phyloP scores from a whole-genome alignment of 2,797 vertebrate genomes.

The Taeniopygia guttata region DNA sequence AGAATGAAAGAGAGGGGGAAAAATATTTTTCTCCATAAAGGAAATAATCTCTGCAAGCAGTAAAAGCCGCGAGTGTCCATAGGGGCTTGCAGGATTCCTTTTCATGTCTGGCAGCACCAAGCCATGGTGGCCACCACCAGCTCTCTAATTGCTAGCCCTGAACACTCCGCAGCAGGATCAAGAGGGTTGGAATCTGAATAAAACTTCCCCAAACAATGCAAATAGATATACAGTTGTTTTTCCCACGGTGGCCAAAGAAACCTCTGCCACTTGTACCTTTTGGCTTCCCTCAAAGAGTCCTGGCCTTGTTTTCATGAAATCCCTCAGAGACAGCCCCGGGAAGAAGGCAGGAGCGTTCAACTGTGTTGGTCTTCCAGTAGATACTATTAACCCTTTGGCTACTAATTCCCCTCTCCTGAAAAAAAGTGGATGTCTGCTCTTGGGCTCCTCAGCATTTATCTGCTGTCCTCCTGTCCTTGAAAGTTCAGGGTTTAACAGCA shows the following conservation, averaged over 20 bases:
- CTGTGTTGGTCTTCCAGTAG: background rate
- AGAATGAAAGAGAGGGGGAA: background rate
- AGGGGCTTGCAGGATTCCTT: background rate
- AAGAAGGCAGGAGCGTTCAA: background rate
- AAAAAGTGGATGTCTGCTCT: background rate
- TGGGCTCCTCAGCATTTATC: background rate
- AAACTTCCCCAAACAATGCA: background rate
- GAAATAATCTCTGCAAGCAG: background rate
- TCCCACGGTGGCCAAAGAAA: background rate
- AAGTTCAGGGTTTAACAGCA: conserved; percentile 54
- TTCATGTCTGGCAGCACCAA: background rate
- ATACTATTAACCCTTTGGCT: conserved; percentile 6
- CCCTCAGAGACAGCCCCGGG: background rate
- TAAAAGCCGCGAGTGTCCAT: background rate
- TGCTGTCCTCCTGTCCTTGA: background rate
- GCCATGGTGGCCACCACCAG: fast-evolving
- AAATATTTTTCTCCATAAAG: background rate
- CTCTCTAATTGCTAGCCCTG: background rate
- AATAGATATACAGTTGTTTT: background rate
- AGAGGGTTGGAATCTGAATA: background rate
- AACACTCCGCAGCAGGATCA: background rate
- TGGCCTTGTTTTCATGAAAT: conserved; percentile 18
- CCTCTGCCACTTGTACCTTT: background rate
- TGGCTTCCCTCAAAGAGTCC: background rate
- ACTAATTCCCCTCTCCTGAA: background rate